Conservation (phyloP, 2,113 vertebrate genomes). For the Toxostoma redivivum region DNA sequence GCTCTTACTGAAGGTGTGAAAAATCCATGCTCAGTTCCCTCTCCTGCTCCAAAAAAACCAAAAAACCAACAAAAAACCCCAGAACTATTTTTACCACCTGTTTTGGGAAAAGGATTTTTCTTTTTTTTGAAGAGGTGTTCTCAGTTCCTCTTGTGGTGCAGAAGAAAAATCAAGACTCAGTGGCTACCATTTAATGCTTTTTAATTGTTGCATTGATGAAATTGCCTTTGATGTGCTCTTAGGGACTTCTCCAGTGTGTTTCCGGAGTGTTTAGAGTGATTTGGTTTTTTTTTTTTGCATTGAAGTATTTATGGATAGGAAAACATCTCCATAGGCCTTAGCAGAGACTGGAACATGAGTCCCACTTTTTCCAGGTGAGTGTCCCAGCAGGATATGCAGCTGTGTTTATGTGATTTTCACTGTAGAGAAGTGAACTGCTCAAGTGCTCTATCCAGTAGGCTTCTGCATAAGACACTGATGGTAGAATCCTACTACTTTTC, state of each 20-base stretch:
- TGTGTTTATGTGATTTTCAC: neutral
- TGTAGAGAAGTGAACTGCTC: neutral
- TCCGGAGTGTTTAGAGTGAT: neutral
- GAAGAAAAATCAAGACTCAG: neutral
- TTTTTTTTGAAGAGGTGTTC: neutral
- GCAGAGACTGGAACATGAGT: neutral
- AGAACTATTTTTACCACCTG: neutral
- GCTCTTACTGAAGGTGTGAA: neutral
- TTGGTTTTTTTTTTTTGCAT: neutral
- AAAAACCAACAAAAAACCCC: neutral
- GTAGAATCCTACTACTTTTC: neutral
- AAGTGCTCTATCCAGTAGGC: neutral
- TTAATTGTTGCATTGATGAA: neutral
- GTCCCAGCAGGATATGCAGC: neutral
- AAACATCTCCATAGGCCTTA: neutral
- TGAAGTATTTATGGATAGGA: neutral
- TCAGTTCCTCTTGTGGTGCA: neutral
- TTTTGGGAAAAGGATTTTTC: neutral
- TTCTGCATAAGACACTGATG: neutral
- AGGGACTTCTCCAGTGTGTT: neutral
- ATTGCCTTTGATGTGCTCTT: neutral
- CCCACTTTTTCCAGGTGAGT: neutral
- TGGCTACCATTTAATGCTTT: neutral
- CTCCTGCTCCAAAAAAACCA: neutral
- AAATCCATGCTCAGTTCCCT: neutral